Base-by-base conservation (phyloP, 2,113 vertebrate species). In the Mirounga angustirostris region DNA sequence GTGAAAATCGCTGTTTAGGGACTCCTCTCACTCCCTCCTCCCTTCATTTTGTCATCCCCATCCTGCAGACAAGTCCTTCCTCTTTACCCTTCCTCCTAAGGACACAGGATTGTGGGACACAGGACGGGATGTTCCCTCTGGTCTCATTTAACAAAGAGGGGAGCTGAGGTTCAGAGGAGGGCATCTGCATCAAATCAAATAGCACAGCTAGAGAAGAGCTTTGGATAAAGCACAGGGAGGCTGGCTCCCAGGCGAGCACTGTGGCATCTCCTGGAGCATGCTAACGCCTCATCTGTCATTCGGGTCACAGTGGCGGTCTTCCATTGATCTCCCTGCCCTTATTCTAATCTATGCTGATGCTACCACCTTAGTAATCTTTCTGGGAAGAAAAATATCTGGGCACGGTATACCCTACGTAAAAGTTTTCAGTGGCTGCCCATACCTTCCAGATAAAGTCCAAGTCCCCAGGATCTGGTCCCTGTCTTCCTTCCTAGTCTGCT, bases 161-260 rank as follows among this genome's bases (percentile, higher is more conserved):
- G 46, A 80, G 40, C 33, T 24, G 80, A 83, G 61, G 61, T 16
- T 80, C 33, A 21, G 30, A 15, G 22, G 0, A 71, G 43, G 26
- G 43, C 0, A 1, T 4, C 67, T 16, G 43, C 59, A 24, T 92
- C 84, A 13, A 26, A 40, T 14, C 71, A 78, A 33, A 5, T 3
- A 7, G 63, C 61, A 90, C 0, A 1, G 69, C 56, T 36, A 26
- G 2, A 73, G 63, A 67, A 15, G n/a, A 91, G 50, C 33, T 83
- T 43, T 46, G 59, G 40, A 22, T 36, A 18, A 74, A 76, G 56
- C 5, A 0, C 24, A 61, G 69, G 5, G 33, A 67, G 28, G 67
- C 1, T 67, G 0, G 1, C 2, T 50, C 19, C 40, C 56, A 86
- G 56, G 69, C 19, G 30, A 24, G 0, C 19, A 30, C 52, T 0